Base-by-base conservation (phyloP, 2,797 vertebrate genomes). In the Enteromius thamalakanensis region DNA sequence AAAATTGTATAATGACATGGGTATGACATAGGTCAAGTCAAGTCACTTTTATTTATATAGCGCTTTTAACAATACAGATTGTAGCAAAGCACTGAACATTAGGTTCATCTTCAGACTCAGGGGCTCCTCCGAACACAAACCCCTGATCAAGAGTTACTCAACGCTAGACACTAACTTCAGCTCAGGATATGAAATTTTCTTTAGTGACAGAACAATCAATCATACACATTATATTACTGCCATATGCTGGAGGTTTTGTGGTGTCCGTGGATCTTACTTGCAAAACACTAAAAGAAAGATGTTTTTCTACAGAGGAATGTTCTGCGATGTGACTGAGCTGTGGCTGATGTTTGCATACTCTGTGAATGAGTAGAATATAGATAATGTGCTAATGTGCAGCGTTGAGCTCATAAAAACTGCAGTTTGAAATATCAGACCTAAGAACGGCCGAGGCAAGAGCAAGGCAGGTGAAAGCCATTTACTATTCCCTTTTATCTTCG, bases 401-500 rank as follows among this genome's bases (percentile, higher is more conserved):
- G 80, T 88, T 88, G 70, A 79, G 87, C 76, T 89, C 84, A 91
- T 91, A 80, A 87, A 90, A 91, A 90, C 88, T 92, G 90, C 87
- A 87, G 90, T 90, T 91, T 92, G 90, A 93, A 90, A 91, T 89
- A 87, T 91, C 86, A 89, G 87, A 45, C 87, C 65, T 81, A 80
- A 76, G 89, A 89, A 88, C 87, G 70, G 81, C 55, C 69, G 21
- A 0, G 75, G 70, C 80, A 82, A 83, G 79, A 90, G 26, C 71
- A 89, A 90, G 85, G 85, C 88, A 91, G 88, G 84, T 91, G 84
- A 89, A 88, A 75, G 85, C 81, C 67, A 88, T 89, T 89, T 82
- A 29, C 81, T 88, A 92, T 92, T 92, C 92, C 85, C 89, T 93
- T 91, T 93, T 85, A 92, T 92, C 87, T 89, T 32, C 1, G n/a